Base-by-base conservation (phyloP, 2,113 vertebrate genomes). In the Myiozetetes cayanensis region DNA sequence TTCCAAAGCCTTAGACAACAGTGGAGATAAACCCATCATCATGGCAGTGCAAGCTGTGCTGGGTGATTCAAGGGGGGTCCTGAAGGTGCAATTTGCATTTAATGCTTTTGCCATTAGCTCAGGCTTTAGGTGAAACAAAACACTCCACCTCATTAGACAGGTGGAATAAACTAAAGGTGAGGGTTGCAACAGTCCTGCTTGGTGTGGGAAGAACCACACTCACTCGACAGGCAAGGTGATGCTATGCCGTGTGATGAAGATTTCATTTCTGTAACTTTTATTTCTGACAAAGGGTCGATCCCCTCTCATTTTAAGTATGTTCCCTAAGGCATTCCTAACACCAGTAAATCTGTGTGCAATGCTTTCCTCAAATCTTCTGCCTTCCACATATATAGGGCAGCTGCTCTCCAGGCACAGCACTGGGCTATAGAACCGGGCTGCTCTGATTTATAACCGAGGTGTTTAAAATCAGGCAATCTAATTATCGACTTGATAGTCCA, bases 401-500 rank as follows among this genome's bases (percentile, higher is more conserved):
- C 13, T 85, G 62, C 30, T 70, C 76, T 82, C 59, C 71, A 76
- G 74, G 24, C 55, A 46, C 43, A 89, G 85, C 71, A 47, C 59
- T 8, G 22, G 67, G 50, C 71, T 66, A 12, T 12, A 67, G 72
- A 66, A 87, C 18, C 0, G 7, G 87, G 55, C 37, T 88, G 86
- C 73, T 91, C 81, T 77, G 59, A 85, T 89, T 95, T 94, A 66
- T 49, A 91, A 84, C 52, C 0, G 11, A 84, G 61, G 88, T 35
- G 68, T 65, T 95, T 81, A 75, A 89, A 95, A 82, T 13, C 61
- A 95, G 83, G 86, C 76, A 68, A 85, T 87, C 76, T 87, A 96
- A 95, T 95, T 89, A 96, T 90, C 0, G 8, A 91, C 80, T 72
- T 70, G 83, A 92, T 90, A 90, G 94, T 58, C 80, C 83, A 76